Conservation (phyloP, 2,888 invertebrate species). For the Melangyna quadrimaculata region DNA sequence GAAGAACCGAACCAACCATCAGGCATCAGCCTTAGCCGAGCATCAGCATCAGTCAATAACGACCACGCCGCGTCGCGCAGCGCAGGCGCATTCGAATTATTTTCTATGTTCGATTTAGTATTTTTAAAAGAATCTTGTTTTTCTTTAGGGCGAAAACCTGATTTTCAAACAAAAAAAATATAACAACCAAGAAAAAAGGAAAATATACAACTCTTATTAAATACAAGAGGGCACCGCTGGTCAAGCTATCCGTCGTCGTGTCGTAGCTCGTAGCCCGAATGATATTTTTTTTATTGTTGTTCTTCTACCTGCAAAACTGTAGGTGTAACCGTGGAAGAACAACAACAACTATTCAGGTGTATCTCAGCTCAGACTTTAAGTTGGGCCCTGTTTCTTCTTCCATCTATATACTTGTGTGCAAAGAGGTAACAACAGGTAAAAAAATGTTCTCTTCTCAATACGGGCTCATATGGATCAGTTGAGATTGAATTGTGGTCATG, state of each 20-base stretch:
- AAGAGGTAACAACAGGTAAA: constrained; percentile 45
- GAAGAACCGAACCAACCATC: neutral
- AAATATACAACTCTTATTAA: constrained; percentile 36
- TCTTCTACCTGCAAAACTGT: constrained; percentile 58
- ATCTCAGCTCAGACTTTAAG: constrained; percentile 42
- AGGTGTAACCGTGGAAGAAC: constrained; percentile 61
- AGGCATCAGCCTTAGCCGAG: neutral
- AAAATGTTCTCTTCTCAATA: constrained; percentile 50
- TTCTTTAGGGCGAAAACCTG: constrained; percentile 69
- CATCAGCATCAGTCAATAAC: constrained; percentile 56
- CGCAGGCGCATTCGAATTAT: constrained; percentile 45
- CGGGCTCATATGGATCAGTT: constrained; percentile 65
- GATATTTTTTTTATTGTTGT: neutral
- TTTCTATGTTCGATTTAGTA: constrained; percentile 63
- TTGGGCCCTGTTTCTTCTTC: constrained; percentile 32
- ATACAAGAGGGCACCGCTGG: constrained; percentile 70
- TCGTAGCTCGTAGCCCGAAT: neutral
- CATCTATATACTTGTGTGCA: constrained; percentile 1
- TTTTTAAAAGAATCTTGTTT: constrained; percentile 35
- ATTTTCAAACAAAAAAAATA: constrained; percentile 29
- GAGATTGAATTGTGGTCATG: constrained; percentile 63
- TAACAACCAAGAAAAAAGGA: constrained; percentile 19
- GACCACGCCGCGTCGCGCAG: constrained; percentile 32
- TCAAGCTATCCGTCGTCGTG: constrained; percentile 59
- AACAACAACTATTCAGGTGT: constrained; percentile 64